Evolutionary conservation across 2,113 vertebrate genomes (phyloP).

Genomic region (Galemys pyrenaicus): DNA sequence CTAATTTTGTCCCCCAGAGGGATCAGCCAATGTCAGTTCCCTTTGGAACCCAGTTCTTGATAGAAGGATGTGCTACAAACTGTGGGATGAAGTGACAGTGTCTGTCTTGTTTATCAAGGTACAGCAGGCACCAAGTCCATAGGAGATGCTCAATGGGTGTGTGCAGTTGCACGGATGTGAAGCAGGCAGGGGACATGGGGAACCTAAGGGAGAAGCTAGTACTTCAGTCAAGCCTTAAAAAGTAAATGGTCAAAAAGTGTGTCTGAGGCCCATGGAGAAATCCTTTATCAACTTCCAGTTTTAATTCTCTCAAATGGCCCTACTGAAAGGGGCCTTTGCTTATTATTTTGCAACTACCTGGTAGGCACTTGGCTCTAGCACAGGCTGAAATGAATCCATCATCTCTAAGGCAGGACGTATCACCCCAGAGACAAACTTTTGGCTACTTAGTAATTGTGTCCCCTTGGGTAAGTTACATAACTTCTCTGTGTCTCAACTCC

Average conservation of each 20-base stretch:
- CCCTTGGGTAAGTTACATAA: background rate
- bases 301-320: background rate
- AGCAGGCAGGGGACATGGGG: no score
- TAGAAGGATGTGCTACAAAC: background rate
- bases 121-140: background rate
- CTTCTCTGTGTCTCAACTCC: background rate
- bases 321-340: background rate
- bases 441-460: background rate
- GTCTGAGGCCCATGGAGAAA: background rate
- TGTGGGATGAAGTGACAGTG: background rate
- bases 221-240: background rate
- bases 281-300: background rate
- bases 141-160: background rate
- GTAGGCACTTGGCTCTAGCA: background rate
- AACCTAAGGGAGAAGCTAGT: background rate
- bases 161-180: background rate
- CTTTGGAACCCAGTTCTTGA: background rate
- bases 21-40: background rate
- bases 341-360: background rate
- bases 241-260: background rate
- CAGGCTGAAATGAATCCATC: background rate
- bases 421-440: background rate
- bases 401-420: background rate
- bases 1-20: background rate
- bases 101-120: background rate